These are phyloP conservation scores for Acipenser oxyrinchus DNA, from an alignment of 2,797 vertebrate species.

Conservation along the genomic window DNA sequence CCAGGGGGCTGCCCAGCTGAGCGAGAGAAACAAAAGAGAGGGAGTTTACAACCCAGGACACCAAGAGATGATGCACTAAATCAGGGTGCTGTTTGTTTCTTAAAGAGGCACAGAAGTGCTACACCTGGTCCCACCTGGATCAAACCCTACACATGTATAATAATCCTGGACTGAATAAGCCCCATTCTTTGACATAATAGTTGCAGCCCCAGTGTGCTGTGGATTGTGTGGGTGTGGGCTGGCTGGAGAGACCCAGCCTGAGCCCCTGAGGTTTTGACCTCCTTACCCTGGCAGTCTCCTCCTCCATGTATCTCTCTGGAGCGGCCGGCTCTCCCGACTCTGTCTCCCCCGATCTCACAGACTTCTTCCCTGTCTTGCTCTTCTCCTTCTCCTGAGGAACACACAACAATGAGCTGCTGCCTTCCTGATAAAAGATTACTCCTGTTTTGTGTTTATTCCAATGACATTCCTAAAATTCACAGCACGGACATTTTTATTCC, in stretches of 20 bases:
- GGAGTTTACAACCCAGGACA: neutral
- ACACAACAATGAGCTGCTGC: neutral
- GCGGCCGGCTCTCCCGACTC: neutral
- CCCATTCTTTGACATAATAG: too few relatives aligned
- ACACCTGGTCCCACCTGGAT: neutral
- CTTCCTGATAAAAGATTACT: neutral
- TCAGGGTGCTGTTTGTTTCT: too few relatives aligned
- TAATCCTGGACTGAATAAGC: too few relatives aligned
- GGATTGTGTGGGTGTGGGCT: too few relatives aligned
- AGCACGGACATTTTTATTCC: neutral
- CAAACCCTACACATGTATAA: neutral
- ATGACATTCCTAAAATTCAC: too few relatives aligned
- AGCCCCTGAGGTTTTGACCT: neutral
- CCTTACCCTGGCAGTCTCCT: conserved; percentile 29
- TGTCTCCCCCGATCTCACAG: conserved; percentile 34
- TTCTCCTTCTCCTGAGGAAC: conserved; percentile 22
- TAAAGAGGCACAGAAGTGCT: neutral
- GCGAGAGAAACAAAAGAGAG: conserved; percentile 11
- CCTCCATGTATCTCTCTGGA: neutral
- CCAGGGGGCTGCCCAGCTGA: conserved; percentile 43
- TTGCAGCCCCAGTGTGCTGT: neutral
- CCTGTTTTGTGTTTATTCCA: too few relatives aligned
- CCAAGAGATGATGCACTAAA: neutral
- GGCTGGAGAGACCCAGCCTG: neutral
- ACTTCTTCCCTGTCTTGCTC: conserved; percentile 40